Percentiles rank a stretch among this genome's conserved stretches.
These are phyloP conservation scores for Triops longicaudatus DNA, from an alignment of 1,140 invertebrate genomes.

Conservation along the genomic window DNA sequence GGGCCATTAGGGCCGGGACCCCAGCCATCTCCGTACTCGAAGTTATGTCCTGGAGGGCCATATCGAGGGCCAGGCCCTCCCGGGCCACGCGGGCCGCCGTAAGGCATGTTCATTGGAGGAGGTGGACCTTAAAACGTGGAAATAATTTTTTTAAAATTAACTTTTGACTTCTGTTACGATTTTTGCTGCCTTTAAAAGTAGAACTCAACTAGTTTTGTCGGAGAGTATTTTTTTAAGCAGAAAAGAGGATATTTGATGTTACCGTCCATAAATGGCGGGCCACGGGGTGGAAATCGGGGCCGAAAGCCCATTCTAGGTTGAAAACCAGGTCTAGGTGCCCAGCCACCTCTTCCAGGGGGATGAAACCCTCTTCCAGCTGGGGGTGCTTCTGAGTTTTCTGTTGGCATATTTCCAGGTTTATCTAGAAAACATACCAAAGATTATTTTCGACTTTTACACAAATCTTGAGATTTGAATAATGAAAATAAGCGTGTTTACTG, in stretches of 20 bases:
- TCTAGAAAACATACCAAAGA: neutral
- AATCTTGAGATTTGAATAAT: too few relatives aligned
- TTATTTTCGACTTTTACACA: too few relatives aligned
- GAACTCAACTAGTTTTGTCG: too few relatives aligned
- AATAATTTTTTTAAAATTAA: neutral
- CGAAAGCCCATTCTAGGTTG: neutral
- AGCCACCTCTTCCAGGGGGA: neutral
- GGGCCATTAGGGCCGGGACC: neutral
- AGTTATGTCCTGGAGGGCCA: neutral
- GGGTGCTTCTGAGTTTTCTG: neutral
- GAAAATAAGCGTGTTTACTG: too few relatives aligned
- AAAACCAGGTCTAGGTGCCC: constrained; percentile 1
- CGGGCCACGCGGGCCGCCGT: constrained; percentile 6
- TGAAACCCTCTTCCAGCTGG: neutral
- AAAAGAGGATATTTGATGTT: neutral
- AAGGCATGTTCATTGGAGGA: neutral
- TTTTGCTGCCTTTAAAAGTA: too few relatives aligned
- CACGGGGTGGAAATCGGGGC: neutral
- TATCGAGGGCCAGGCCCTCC: neutral
- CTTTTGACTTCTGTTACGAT: too few relatives aligned
- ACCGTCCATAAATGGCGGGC: neutral
- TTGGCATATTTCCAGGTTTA: neutral
- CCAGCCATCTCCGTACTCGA: neutral
- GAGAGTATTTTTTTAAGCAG: too few relatives aligned
- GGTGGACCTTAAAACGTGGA: neutral